Base-by-base conservation (phyloP, 2,113 vertebrate species). In the Serranochromis macrocephalus region DNA sequence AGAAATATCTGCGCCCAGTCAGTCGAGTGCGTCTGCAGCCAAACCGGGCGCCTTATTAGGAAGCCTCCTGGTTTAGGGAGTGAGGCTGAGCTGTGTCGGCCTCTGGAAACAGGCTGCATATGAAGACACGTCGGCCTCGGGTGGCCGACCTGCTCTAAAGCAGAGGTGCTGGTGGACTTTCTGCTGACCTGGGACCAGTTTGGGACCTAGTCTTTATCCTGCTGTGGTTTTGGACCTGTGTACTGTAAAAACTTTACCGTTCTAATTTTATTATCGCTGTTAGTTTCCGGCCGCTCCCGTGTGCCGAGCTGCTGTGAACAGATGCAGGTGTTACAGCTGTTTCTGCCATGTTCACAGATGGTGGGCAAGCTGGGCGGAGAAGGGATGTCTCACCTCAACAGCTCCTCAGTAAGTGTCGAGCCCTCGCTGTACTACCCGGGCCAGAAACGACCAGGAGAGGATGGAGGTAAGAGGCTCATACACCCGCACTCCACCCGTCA, bases 291-390 rank as follows among this genome's bases (percentile, higher is more conserved):
- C 63, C 12, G 24, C 55, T 40, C 7, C 12, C 1, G 5, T 1
- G 11, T 71, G 38, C 7, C 1, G 40, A 17, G 5, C 73, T 71
- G 51, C 26, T 12, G 47, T 71, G n/a, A 83, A 5, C 31, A 40
- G 82, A 16, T 68, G 51, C 36, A 57, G 47, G 7, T 66, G 29
- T 90, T 45, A 47, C 38, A 17, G 66, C 12, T 85, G 83, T 63
- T 42, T 71, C 7, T 19, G 82, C n/a, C 82, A 40, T 86, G 7
- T 78, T 36, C 87, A 78, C 88, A 96, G 95, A 96, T 95, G 92
- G 94, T 95, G 84, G 95, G 91, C 2, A 95, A 95, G 87, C 95
- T 95, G 88, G 94, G 95, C 2, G 86, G 86, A 85, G 93, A 96
- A 83, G 81, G 90, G 79, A 92, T 96, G 92, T 93, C 95, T 36